phyloP scores from a whole-genome alignment of 1,140 invertebrate genomes.

The Galendromus occidentalis region DNA sequence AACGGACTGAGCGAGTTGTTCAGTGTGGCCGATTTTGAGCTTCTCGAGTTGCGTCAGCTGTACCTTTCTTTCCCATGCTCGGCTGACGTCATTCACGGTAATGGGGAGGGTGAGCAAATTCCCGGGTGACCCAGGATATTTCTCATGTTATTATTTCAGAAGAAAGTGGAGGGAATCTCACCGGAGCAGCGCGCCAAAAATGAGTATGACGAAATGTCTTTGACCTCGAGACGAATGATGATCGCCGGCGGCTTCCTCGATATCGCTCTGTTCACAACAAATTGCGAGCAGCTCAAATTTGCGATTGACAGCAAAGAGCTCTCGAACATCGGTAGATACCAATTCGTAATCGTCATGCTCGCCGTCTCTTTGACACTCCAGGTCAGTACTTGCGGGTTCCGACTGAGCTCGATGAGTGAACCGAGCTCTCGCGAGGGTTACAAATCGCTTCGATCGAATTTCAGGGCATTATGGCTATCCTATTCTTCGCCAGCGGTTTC shows the following conservation, averaged over 20 bases:
- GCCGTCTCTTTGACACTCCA: constrained; percentile 16
- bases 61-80: too few relatives aligned
- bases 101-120: too few relatives aligned
- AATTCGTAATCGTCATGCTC: constrained; percentile 13
- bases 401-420: background rate
- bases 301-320: constrained; percentile 16
- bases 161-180: background rate
- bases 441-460: background rate
- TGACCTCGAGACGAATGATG: constrained; percentile 13
- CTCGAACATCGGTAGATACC: constrained; percentile 11
- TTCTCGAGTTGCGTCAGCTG: too few relatives aligned
- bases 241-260: constrained; percentile 19
- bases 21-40: too few relatives aligned
- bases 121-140: too few relatives aligned
- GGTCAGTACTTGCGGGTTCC: background rate
- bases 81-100: too few relatives aligned
- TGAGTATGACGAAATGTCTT: background rate
- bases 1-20: too few relatives aligned
- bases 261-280: constrained; percentile 18
- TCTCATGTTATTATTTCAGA: too few relatives aligned
- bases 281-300: constrained; percentile 18
- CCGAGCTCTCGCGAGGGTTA: constrained; percentile 12
- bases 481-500: constrained; percentile 48
- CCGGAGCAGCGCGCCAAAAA: background rate
- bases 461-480: constrained; percentile 38